These are phyloP conservation scores for Mercenaria mercenaria DNA, from an alignment of 1,140 invertebrate genomes.

Conservation along the genomic window DNA sequence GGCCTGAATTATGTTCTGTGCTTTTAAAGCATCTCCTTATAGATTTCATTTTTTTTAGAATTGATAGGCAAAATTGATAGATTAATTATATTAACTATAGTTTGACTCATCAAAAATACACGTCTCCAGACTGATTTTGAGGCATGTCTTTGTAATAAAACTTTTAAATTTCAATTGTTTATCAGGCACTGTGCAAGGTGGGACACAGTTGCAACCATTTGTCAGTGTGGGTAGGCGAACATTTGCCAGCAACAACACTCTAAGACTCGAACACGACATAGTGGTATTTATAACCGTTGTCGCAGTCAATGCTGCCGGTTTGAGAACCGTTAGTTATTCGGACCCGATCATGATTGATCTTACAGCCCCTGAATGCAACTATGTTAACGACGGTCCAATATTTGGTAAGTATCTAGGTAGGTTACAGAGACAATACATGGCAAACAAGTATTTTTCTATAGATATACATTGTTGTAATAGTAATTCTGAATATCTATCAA, in stretches of 20 bases:
- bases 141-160: too few species aligned
- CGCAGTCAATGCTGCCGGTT: constrained; percentile 75
- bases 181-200: constrained; percentile 71
- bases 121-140: too few species aligned
- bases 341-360: constrained; percentile 71
- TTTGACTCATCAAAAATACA: too few species aligned
- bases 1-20: too few species aligned
- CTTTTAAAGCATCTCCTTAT: too few species aligned
- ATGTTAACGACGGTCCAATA: constrained; percentile 72
- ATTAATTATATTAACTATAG: too few species aligned
- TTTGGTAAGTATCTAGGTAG: neutral
- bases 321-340: constrained; percentile 70
- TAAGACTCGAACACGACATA: constrained; percentile 69
- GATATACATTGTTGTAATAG: too few species aligned
- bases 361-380: constrained; percentile 70
- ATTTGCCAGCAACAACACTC: constrained; percentile 66
- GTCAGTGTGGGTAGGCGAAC: constrained; percentile 69
- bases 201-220: constrained; percentile 75
- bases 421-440: too few species aligned
- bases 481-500: too few species aligned
- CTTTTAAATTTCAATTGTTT: neutral
- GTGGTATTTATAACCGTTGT: constrained; percentile 73
- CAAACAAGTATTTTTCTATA: too few species aligned
- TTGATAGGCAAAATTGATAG: too few species aligned
- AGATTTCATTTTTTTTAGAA: too few species aligned